Conservation (phyloP, 2,113 vertebrate genomes). For the Parus major region DNA sequence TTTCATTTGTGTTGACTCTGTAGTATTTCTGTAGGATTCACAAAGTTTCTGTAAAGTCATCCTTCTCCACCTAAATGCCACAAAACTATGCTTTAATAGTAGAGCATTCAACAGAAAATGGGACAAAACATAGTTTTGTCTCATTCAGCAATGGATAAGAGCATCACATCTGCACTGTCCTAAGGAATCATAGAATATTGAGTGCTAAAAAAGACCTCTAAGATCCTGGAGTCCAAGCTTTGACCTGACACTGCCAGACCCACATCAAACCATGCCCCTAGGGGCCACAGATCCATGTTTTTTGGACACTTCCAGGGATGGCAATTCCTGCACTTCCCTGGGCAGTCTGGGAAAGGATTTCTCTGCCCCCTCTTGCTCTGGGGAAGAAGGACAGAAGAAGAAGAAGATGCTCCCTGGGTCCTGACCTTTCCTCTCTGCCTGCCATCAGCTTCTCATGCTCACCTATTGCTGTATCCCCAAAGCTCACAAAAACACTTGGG, state of each 20-base stretch:
- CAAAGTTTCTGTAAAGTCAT: neutral
- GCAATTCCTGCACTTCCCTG: neutral
- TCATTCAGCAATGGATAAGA: neutral
- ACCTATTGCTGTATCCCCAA: fast-evolving
- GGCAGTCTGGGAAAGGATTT: neutral
- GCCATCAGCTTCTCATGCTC: neutral
- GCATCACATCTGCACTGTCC: neutral
- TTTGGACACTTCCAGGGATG: neutral
- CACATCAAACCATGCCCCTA: neutral
- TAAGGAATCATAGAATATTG: neutral
- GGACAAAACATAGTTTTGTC: neutral
- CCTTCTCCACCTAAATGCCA: neutral
- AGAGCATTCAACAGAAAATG: neutral
- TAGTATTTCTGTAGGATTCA: neutral
- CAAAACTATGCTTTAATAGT: neutral
- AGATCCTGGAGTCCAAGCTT: neutral
- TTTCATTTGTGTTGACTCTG: neutral
- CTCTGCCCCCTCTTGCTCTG: fast-evolving
- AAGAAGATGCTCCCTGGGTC: neutral
- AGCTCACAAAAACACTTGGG: neutral
- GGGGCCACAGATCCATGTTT: too few species aligned
- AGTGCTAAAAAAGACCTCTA: neutral
- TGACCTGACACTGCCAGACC: neutral
- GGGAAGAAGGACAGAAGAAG: too few species aligned
- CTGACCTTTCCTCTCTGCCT: neutral